Evolutionary conservation across 2,888 invertebrate species (phyloP).

Genomic region (Sericinus montela): DNA sequence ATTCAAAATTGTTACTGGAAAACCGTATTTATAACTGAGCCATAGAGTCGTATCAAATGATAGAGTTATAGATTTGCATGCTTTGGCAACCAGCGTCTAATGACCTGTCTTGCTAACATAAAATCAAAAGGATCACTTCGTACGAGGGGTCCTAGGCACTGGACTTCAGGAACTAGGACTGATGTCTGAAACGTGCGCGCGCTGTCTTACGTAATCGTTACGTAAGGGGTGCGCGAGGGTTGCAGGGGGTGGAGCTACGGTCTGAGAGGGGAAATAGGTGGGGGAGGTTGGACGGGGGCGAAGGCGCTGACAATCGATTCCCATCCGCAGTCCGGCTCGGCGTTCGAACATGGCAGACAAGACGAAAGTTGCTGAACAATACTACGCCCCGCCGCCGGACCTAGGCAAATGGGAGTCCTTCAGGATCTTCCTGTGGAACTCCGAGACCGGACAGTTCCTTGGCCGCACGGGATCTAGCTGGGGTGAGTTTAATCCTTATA

Average conservation of each 20-base stretch:
- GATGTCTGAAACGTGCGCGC: conserved; percentile 55
- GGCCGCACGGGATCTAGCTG: conserved; percentile 96
- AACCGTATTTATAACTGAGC: conserved; percentile 6
- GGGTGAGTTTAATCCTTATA: conserved; percentile 84
- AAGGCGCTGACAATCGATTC: conserved; percentile 66
- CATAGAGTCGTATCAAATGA: not conserved
- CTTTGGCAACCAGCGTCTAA: not conserved
- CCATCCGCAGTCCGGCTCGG: conserved; percentile 66
- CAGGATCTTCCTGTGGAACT: conserved; percentile 93
- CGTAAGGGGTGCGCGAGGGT: conserved; percentile 59
- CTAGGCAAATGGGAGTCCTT: conserved; percentile 92
- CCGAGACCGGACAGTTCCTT: conserved; percentile 93
- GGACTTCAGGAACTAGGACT: conserved; percentile 38
- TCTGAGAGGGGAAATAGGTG: conserved; percentile 27
- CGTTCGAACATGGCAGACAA: conserved; percentile 86
- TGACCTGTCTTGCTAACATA: not conserved
- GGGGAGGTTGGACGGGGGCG: conserved; percentile 43
- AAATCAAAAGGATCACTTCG: conserved; percentile 8
- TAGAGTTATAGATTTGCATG: not conserved
- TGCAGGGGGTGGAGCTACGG: conserved; percentile 27
- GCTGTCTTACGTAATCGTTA: conserved; percentile 72
- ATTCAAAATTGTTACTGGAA: conserved; percentile 2
- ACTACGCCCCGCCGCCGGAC: conserved; percentile 88
- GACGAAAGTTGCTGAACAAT: conserved; percentile 84
- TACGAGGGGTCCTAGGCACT: conserved; percentile 28